These are phyloP conservation scores for Hippasteria phrygiana DNA, from an alignment of 53 echinoderm and acorn worm species.

Conservation along the genomic window DNA sequence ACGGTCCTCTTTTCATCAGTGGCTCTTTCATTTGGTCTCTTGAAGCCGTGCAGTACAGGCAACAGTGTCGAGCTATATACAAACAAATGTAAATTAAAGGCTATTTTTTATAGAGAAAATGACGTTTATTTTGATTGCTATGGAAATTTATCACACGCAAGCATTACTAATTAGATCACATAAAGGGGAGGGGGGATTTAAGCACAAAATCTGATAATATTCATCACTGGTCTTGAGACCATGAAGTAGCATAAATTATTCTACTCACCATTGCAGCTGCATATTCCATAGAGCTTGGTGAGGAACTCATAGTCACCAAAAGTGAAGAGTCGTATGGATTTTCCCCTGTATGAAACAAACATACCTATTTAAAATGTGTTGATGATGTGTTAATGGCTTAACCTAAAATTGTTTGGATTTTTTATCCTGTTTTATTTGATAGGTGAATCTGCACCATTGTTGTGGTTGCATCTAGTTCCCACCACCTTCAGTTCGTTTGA, in stretches of 20 bases:
- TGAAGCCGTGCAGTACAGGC: slow-evolving; percentile 49
- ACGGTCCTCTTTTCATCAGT: too few relatives aligned
- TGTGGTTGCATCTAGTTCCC: background rate
- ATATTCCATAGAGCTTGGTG: slow-evolving; percentile 43
- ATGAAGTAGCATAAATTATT: background rate
- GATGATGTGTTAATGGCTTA: too few relatives aligned
- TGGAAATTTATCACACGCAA: background rate
- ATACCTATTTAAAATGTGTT: background rate
- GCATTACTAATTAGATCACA: background rate
- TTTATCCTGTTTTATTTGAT: too few relatives aligned
- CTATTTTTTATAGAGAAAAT: too few relatives aligned
- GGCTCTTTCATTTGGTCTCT: slow-evolving; percentile 41
- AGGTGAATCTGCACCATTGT: too few relatives aligned
- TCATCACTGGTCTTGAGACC: background rate
- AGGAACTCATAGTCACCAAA: slow-evolving; percentile 63
- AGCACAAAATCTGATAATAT: background rate
- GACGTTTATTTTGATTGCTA: background rate
- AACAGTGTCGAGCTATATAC: slow-evolving; percentile 59
- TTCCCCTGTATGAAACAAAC: slow-evolving; percentile 16
- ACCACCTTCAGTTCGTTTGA: background rate
- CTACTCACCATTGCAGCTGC: slow-evolving; percentile 56
- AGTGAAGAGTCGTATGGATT: slow-evolving; percentile 3
- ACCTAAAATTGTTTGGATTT: too few relatives aligned
- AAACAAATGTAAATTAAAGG: too few relatives aligned
- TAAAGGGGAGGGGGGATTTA: background rate